Conservation (phyloP, 2,797 vertebrate species). For the Oreochromis grahami region DNA sequence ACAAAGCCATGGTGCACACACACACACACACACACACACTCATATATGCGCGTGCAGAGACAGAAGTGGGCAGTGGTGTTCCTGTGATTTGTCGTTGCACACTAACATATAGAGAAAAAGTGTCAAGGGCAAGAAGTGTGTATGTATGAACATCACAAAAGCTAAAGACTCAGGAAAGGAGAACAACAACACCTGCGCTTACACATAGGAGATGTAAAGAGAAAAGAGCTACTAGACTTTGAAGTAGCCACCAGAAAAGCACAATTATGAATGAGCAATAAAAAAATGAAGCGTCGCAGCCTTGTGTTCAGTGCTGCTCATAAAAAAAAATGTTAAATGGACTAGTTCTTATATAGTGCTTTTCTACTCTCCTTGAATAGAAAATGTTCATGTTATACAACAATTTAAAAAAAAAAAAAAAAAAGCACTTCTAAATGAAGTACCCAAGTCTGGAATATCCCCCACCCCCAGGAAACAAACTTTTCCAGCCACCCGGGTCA, state of each 20-base stretch:
- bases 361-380: background rate
- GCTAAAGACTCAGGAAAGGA: conserved; percentile 11
- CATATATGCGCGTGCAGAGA: background rate
- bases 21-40: background rate
- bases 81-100: background rate
- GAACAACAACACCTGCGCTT: background rate
- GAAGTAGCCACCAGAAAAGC: background rate
- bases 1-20: background rate
- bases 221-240: background rate
- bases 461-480: too few species aligned
- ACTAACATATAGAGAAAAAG: background rate
- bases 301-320: background rate
- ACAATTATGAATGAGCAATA: background rate
- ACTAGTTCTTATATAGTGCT: background rate
- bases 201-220: background rate
- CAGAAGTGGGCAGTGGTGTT: background rate
- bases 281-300: background rate
- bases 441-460: background rate
- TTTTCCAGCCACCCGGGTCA: too few species aligned
- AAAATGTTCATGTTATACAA: background rate
- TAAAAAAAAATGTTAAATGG: background rate
- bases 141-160: conserved; percentile 18
- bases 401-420: too few species aligned
- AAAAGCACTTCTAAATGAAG: background rate
- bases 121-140: conserved; percentile 50